Evolutionary conservation across 2,797 vertebrate species (phyloP).

Genomic region (Danio albolineatus): DNA sequence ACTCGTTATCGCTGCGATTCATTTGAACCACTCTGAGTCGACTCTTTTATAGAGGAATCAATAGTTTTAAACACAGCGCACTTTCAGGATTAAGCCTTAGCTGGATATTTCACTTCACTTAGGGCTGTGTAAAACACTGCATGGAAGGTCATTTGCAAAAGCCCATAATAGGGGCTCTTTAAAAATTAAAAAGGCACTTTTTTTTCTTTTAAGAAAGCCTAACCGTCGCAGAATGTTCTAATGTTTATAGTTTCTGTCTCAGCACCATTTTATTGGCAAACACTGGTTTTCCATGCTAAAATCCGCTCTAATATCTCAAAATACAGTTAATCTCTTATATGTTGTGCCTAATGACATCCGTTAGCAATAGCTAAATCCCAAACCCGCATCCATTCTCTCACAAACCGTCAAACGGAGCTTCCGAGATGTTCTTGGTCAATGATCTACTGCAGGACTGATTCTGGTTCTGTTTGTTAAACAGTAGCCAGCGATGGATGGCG

Average conservation of each 20-base stretch:
- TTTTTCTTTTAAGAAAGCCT: too few species aligned
- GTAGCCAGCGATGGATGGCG: constrained; percentile 53
- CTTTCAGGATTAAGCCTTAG: too few species aligned
- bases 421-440: not conserved
- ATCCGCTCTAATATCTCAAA: not conserved
- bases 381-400: not conserved
- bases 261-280: not conserved
- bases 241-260: not conserved
- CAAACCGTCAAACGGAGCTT: not conserved
- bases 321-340: not conserved
- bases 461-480: constrained; percentile 62
- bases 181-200: too few species aligned
- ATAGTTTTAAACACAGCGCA: too few species aligned
- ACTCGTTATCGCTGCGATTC: too few species aligned
- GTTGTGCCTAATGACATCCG: not conserved
- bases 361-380: not conserved
- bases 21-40: too few species aligned
- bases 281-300: not conserved
- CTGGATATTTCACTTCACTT: too few species aligned
- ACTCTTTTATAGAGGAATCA: too few species aligned
- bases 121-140: too few species aligned
- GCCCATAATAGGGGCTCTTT: too few species aligned
- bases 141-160: too few species aligned
- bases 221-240: too few species aligned
- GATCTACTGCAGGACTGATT: constrained; percentile 33